phyloP scores from a whole-genome alignment of 2,113 vertebrate species.

The Cacatua alba region DNA sequence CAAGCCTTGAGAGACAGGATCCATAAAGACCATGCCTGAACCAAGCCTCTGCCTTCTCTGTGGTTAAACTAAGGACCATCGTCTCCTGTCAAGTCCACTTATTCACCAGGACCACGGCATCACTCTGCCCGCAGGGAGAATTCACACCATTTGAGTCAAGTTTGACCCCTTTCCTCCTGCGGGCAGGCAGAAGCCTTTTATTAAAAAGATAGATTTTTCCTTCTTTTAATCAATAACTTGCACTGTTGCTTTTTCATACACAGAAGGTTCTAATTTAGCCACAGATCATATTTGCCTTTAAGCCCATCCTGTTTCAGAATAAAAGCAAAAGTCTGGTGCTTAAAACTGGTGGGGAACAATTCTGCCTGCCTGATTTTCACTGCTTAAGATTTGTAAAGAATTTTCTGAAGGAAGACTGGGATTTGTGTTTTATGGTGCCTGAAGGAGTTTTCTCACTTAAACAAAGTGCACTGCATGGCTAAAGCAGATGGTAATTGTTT shows the following conservation, averaged over 20 bases:
- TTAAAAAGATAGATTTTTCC: background rate
- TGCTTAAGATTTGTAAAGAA: background rate
- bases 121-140: background rate
- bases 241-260: background rate
- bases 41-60: background rate
- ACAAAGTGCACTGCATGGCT: background rate
- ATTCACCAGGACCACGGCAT: background rate
- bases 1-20: background rate
- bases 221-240: background rate
- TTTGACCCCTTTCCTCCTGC: background rate
- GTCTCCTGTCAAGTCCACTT: background rate
- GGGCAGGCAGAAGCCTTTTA: background rate
- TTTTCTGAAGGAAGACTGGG: background rate
- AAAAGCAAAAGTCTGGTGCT: background rate
- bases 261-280: background rate
- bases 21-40: rapidly evolving
- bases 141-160: background rate
- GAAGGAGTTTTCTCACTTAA: background rate
- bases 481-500: background rate
- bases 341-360: background rate
- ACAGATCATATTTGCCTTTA: background rate
- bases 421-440: background rate
- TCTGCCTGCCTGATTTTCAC: background rate
- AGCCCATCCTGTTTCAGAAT: background rate
- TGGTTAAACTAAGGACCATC: background rate